Evolutionary conservation across 2,113 vertebrate species (phyloP).

Genomic region (Mormoops blainvillei): DNA sequence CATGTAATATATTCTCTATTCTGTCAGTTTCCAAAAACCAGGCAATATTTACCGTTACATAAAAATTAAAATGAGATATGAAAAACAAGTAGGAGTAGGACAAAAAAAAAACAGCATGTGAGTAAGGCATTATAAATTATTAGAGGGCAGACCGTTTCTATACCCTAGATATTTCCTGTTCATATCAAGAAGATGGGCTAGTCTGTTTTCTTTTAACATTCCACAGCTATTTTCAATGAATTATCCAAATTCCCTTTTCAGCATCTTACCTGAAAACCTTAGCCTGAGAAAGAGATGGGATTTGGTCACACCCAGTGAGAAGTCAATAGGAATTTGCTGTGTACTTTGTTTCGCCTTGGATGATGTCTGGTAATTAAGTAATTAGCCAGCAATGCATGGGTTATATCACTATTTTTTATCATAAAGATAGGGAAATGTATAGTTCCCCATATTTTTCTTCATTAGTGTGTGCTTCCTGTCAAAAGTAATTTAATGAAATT

Average conservation of each 20-base stretch:
- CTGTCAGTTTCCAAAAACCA: not conserved
- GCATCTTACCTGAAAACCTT: not conserved
- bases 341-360: slow-evolving; percentile 27
- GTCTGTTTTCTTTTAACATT: not conserved
- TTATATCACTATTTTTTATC: not conserved
- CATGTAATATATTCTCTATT: not conserved
- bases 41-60: not conserved
- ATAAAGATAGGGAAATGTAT: slow-evolving; percentile 19
- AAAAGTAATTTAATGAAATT: slow-evolving; percentile 39
- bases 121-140: too few species aligned
- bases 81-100: not conserved
- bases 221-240: not conserved
- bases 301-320: not conserved
- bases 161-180: not conserved
- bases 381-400: slow-evolving; percentile 13
- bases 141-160: not conserved
- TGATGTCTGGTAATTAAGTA: slow-evolving; percentile 13
- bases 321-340: not conserved
- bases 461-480: slow-evolving; percentile 39
- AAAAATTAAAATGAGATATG: not conserved
- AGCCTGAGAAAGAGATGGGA: slow-evolving; percentile 24
- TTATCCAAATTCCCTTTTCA: not conserved
- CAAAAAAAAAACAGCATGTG: not conserved
- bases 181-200: not conserved
- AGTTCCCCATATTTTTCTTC: slow-evolving; percentile 27